phyloP scores from a whole-genome alignment of 2,888 invertebrate species.

The Troides aeacus region DNA sequence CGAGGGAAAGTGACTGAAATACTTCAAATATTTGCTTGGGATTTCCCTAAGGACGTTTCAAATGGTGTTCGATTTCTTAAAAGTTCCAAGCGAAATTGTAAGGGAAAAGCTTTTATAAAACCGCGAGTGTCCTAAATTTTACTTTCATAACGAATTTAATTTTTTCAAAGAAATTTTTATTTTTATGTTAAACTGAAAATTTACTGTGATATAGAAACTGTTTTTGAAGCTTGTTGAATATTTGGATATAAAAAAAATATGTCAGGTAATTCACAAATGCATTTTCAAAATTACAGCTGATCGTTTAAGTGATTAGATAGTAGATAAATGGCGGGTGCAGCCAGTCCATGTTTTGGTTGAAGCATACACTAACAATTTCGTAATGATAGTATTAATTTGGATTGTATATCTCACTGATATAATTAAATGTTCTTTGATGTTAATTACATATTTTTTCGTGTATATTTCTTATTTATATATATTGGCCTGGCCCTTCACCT shows the following conservation, averaged over 20 bases:
- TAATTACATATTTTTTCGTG: too few relatives aligned
- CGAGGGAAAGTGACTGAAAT: constrained; percentile 7
- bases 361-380: not conserved
- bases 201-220: too few relatives aligned
- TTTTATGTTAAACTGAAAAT: too few relatives aligned
- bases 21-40: constrained; percentile 21
- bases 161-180: not conserved
- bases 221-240: too few relatives aligned
- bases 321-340: not conserved
- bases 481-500: too few relatives aligned
- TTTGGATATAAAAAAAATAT: not conserved
- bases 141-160: constrained; percentile 30
- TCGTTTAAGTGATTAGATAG: not conserved
- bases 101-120: constrained; percentile 34
- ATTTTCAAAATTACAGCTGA: not conserved
- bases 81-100: constrained; percentile 33
- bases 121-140: constrained; percentile 47
- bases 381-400: too few relatives aligned
- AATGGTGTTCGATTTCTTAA: constrained; percentile 27
- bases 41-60: constrained; percentile 17
- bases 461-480: too few relatives aligned
- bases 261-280: not conserved
- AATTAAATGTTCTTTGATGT: too few relatives aligned
- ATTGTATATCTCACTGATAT: too few relatives aligned
- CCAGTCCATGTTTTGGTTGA: not conserved